These are phyloP conservation scores for Telenomus remus DNA, from an alignment of 1,140 invertebrate genomes.

Conservation along the genomic window DNA sequence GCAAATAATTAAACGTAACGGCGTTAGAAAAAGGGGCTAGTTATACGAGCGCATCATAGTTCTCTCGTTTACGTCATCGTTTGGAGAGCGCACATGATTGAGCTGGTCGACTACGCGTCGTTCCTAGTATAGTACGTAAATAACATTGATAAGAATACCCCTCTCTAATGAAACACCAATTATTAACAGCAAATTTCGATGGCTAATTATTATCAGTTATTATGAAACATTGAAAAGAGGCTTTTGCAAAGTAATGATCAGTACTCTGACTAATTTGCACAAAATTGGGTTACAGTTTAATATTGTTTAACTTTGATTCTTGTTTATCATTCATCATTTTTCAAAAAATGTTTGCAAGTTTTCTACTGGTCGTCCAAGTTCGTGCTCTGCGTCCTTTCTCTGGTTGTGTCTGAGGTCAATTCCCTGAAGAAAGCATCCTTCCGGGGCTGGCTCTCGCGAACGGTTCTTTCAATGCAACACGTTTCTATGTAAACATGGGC, in stretches of 20 bases:
- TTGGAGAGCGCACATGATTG: slow-evolving; percentile 31
- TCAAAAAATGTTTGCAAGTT: no score
- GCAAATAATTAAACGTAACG: slow-evolving; percentile 23
- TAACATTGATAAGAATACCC: slow-evolving; percentile 34
- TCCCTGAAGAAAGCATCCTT: slow-evolving; percentile 65
- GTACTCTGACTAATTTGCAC: no score
- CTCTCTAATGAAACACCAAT: slow-evolving; percentile 4
- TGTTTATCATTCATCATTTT: no score
- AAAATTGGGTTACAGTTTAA: no score
- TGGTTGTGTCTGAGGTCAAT: slow-evolving; percentile 55
- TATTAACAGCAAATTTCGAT: slow-evolving; percentile 14
- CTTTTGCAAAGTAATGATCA: neutral
- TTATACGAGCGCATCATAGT: slow-evolving; percentile 15
- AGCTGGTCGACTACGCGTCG: slow-evolving; percentile 16
- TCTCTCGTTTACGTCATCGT: slow-evolving; percentile 33
- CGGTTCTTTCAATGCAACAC: slow-evolving; percentile 38
- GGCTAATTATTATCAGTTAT: neutral
- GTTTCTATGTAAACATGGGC: slow-evolving; percentile 26
- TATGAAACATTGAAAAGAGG: neutral
- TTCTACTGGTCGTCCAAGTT: slow-evolving; percentile 5
- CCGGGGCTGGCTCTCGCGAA: slow-evolving; percentile 61
- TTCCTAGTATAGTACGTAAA: slow-evolving; percentile 20
- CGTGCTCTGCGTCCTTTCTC: slow-evolving; percentile 15
- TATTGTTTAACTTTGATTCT: no score
- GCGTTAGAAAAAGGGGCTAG: slow-evolving; percentile 23